Percentiles rank a stretch among this genome's conserved stretches.
Conservation (phyloP, 64 coral and sea anemone species). For the Hydrozoanthus tunicans region DNA sequence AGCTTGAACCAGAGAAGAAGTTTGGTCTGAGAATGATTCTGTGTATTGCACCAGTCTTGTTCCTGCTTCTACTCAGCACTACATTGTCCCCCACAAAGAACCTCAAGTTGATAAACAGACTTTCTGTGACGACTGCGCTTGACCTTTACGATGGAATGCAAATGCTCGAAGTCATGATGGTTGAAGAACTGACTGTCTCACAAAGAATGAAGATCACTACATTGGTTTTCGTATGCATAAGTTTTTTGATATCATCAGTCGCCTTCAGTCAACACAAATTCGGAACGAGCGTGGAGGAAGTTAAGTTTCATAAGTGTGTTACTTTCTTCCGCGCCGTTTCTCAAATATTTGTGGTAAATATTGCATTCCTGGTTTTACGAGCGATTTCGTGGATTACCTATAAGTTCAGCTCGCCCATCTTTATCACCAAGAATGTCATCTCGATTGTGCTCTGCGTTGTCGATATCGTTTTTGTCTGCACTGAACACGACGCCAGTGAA, state of each 20-base stretch:
- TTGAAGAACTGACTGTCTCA: not conserved
- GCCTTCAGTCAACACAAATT: constrained; percentile 34
- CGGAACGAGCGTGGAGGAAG: not conserved
- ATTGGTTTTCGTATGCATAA: constrained; percentile 45
- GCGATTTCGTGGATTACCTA: constrained; percentile 12
- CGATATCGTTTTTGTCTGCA: constrained; percentile 33
- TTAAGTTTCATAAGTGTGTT: not conserved
- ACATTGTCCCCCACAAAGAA: not conserved
- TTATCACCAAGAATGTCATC: constrained; percentile 71
- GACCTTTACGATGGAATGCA: constrained; percentile 57
- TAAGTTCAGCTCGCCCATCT: constrained; percentile 58
- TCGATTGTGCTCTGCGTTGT: constrained; percentile 41
- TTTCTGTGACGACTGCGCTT: constrained; percentile 41
- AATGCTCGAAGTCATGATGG: constrained; percentile 2
- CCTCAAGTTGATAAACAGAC: constrained; percentile 24
- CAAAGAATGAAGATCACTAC: constrained; percentile 7
- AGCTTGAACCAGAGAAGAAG: not conserved
- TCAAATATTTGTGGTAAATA: constrained; percentile 62
- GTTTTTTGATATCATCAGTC: constrained; percentile 27
- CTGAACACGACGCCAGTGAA: not conserved
- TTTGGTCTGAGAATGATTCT: constrained; percentile 73
- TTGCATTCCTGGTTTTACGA: constrained; percentile 55
- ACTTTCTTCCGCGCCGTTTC: not conserved
- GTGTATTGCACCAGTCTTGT: constrained; percentile 52
- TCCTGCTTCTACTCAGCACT: constrained; percentile 35